Conservation (phyloP, 2,113 vertebrate genomes). For the Python bivittatus region DNA sequence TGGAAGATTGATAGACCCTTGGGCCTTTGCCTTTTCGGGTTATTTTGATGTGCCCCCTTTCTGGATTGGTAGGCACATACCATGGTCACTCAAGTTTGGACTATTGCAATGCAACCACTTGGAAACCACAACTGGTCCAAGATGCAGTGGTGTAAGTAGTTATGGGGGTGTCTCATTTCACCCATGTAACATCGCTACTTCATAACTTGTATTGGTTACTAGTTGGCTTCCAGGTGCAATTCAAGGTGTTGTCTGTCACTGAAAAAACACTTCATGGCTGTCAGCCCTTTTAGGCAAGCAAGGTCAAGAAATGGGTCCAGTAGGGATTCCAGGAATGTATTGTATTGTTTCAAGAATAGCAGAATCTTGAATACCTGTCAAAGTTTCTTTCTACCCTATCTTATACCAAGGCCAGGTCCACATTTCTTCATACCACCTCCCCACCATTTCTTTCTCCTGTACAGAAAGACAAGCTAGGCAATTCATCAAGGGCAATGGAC, state of each 20-base stretch:
- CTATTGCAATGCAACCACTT: neutral
- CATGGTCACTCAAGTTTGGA: neutral
- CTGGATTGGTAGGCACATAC: neutral
- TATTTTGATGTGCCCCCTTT: neutral
- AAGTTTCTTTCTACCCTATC: neutral
- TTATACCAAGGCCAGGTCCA: neutral
- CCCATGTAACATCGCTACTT: neutral
- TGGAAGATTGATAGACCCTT: neutral
- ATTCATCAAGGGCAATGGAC: neutral
- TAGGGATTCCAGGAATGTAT: neutral
- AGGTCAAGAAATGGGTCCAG: neutral
- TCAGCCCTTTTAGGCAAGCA: neutral
- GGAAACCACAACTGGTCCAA: neutral
- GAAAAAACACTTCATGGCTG: neutral
- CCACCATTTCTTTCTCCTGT: neutral
- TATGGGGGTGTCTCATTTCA: neutral
- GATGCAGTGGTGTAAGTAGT: neutral
- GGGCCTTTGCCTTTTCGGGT: neutral
- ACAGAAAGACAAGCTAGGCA: neutral
- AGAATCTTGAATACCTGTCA: neutral
- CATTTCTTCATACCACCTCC: neutral
- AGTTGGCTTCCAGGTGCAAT: neutral
- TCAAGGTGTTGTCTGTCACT: neutral
- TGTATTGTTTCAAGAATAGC: neutral
- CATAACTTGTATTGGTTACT: neutral